Evolutionary conservation across 2,797 vertebrate species (phyloP).

Genomic region (Falco concolor): DNA sequence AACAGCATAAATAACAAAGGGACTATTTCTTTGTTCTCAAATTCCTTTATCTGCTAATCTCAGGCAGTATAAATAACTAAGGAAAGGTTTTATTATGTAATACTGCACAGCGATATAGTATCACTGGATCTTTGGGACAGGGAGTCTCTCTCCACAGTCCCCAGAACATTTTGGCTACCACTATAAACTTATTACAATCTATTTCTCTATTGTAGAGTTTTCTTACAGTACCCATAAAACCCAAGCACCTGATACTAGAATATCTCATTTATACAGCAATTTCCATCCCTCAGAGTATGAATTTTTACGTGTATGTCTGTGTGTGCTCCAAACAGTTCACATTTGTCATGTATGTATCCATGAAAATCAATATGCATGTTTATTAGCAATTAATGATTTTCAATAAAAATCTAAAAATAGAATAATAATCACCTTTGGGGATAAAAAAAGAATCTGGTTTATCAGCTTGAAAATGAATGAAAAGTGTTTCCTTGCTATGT

Average conservation of each 20-base stretch:
- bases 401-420: constrained; percentile 20
- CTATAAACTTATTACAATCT: constrained; percentile 30
- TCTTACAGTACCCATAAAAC: constrained; percentile 30
- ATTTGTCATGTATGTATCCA: background rate
- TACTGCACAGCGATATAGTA: background rate
- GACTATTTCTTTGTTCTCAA: constrained; percentile 42
- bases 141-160: background rate
- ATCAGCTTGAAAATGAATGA: constrained; percentile 60
- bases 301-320: background rate
- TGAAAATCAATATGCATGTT: background rate
- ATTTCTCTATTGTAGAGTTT: constrained; percentile 18
- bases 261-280: background rate
- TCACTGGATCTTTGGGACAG: constrained; percentile 12
- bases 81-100: constrained; percentile 47
- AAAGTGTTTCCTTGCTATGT: constrained; percentile 46
- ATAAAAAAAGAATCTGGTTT: constrained; percentile 1
- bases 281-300: background rate
- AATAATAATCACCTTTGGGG: constrained; percentile 35
- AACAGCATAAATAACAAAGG: constrained; percentile 4
- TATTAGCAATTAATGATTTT: constrained; percentile 2
- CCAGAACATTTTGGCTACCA: constrained; percentile 34
- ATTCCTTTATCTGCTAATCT: constrained; percentile 45
- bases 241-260: constrained; percentile 20
- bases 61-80: constrained; percentile 44
- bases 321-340: background rate